These are phyloP conservation scores for Aphelinus certus DNA, from an alignment of 1,140 invertebrate genomes.

Conservation along the genomic window DNA sequence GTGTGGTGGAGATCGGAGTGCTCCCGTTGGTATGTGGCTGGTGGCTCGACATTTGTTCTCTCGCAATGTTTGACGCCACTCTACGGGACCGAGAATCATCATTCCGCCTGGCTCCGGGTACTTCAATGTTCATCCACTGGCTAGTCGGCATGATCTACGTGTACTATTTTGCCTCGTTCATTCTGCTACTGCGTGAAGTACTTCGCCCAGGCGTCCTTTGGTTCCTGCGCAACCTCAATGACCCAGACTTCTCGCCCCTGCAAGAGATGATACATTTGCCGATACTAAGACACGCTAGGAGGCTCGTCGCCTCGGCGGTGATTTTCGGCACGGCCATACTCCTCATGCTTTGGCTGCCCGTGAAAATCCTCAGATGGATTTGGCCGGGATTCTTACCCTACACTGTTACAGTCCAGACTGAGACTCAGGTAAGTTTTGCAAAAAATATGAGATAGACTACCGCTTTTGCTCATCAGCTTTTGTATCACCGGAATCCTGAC, in stretches of 20 bases:
- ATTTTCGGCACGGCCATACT: slow-evolving; percentile 96
- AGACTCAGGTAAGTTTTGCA: slow-evolving; percentile 71
- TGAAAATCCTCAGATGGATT: slow-evolving; percentile 83
- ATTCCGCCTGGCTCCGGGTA: slow-evolving; percentile 90
- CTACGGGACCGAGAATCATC: slow-evolving; percentile 87
- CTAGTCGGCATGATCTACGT: slow-evolving; percentile 99
- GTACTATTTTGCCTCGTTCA: slow-evolving; percentile 99
- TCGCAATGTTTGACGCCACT: slow-evolving; percentile 94
- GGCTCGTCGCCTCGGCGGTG: slow-evolving; percentile 91
- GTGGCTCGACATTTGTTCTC: slow-evolving; percentile 98
- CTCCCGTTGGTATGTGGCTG: slow-evolving; percentile 97
- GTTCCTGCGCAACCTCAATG: slow-evolving; percentile 97
- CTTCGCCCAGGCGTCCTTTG: slow-evolving; percentile 94
- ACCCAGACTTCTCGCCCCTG: slow-evolving; percentile 98
- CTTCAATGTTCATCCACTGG: slow-evolving; percentile 99
- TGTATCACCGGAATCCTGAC: too few species aligned
- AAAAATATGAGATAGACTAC: too few species aligned
- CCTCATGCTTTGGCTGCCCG: slow-evolving; percentile 95
- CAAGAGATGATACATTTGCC: slow-evolving; percentile 99
- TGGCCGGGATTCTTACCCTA: slow-evolving; percentile 94
- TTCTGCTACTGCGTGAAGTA: slow-evolving; percentile 91
- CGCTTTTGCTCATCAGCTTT: too few species aligned
- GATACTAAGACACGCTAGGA: slow-evolving; percentile 87
- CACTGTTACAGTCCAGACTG: slow-evolving; percentile 83
- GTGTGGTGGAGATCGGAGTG: slow-evolving; percentile 95